These are phyloP conservation scores for Gadopsis marmoratus DNA, from an alignment of 2,797 vertebrate genomes.

Conservation along the genomic window DNA sequence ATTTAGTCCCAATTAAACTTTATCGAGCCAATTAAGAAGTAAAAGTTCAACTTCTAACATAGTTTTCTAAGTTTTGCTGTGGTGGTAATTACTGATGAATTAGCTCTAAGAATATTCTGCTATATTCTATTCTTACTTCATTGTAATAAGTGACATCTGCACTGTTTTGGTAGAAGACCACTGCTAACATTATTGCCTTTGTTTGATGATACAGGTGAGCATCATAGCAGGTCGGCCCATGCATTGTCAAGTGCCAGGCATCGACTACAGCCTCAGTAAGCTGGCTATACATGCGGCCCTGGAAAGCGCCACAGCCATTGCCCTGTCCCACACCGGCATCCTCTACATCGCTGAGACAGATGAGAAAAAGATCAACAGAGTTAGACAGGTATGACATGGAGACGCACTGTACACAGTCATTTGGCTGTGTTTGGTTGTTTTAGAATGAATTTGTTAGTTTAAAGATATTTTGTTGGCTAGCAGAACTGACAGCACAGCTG, in stretches of 20 bases:
- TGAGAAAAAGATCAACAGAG: constrained; percentile 98
- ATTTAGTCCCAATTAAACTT: constrained; percentile 72
- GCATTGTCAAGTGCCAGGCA: constrained; percentile 99
- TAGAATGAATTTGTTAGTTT: constrained; percentile 18
- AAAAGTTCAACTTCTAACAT: constrained; percentile 50
- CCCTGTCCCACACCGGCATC: constrained; percentile 94
- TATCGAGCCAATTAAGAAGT: constrained; percentile 65
- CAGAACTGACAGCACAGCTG: constrained; percentile 52
- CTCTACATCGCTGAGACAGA: constrained; percentile 99
- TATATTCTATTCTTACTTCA: constrained; percentile 37
- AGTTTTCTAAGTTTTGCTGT: constrained; percentile 55
- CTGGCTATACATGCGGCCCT: constrained; percentile 95
- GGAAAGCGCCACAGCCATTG: constrained; percentile 97
- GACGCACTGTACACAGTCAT: not conserved
- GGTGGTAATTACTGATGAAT: constrained; percentile 58
- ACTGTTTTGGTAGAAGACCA: not conserved
- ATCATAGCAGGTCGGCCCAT: constrained; percentile 98
- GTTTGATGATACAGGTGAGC: constrained; percentile 85
- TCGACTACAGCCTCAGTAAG: constrained; percentile 99
- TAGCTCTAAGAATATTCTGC: constrained; percentile 45
- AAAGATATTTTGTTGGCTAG: constrained; percentile 32
- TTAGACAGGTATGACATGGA: constrained; percentile 87
- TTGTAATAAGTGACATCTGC: constrained; percentile 34
- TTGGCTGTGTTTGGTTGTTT: constrained; percentile 18
- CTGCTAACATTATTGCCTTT: not conserved